These are phyloP conservation scores for Eulimnadia texana DNA, from an alignment of 1,140 invertebrate genomes.

Conservation along the genomic window DNA sequence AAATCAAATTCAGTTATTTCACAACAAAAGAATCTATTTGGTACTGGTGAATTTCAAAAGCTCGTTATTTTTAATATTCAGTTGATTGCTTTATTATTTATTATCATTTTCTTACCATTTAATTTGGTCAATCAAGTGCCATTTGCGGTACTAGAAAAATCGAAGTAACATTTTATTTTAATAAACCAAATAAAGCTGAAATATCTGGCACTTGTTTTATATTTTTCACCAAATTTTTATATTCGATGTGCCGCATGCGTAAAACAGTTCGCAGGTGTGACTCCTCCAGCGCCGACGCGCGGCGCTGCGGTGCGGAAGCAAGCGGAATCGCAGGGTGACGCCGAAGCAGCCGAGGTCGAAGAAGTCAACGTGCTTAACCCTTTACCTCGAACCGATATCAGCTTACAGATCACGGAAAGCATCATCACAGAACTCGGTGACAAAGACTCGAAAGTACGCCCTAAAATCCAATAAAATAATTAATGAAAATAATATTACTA, in stretches of 20 bases:
- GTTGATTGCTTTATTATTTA: no score
- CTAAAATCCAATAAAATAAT: background rate
- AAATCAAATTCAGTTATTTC: no score
- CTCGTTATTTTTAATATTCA: no score
- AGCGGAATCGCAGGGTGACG: conserved; percentile 20
- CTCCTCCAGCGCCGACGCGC: conserved; percentile 51
- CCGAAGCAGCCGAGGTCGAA: conserved; percentile 18
- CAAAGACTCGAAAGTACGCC: conserved; percentile 79
- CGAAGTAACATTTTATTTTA: no score
- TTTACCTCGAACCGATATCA: conserved; percentile 64
- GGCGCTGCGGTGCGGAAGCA: conserved; percentile 28
- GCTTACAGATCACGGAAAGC: conserved; percentile 63
- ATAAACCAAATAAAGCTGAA: no score
- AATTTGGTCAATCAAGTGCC: no score
- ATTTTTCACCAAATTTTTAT: background rate
- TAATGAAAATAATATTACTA: background rate
- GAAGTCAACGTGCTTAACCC: conserved; percentile 45
- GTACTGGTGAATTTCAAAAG: no score
- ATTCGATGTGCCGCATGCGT: conserved; percentile 6
- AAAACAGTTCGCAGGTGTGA: conserved; percentile 41
- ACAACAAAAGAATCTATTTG: no score
- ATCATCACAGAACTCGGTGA: conserved; percentile 69
- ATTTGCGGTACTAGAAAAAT: no score
- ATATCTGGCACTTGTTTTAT: background rate
- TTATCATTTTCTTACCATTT: no score